Base-by-base conservation (phyloP, 2,113 vertebrate species). In the Campylomormyrus numenius region DNA sequence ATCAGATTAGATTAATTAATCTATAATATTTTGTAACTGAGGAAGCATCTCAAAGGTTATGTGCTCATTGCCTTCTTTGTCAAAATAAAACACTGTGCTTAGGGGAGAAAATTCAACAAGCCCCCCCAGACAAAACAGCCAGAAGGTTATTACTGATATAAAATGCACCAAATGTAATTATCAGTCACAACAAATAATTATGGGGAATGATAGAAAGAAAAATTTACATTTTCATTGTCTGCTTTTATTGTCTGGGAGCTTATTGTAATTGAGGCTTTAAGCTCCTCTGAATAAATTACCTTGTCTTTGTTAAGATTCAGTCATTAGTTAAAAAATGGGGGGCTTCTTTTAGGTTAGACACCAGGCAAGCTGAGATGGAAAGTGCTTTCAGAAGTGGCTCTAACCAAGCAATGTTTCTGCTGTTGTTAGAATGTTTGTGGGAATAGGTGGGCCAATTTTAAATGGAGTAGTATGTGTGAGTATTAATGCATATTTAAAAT, bases 91-190 rank as follows among this genome's bases (percentile, higher is more conserved):
- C 96, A 94, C 95, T 95, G 95, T 92, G 96, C 96, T 97, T 95
- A 92, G 96, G 96, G 96, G 96, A 66, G 94, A 96, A 96, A 95
- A 93, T 96, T 97, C 97, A 95, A 98, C 97, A 98, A 97, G 97
- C 96, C 97, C 97, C 97, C 96, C 97, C 96, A 96, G 97, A 98
- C 96, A 97, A 96, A 95, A 93, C 97, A 97, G 97, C 97, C 97
- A 98, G 97, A 98, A 98, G 97, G 97, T 98, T 98, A 98, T 98
- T 98, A 97, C 97, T 97, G 98, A 99, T 99, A 98, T 97, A 97
- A 97, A 97, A 96, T 95, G 95, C 95, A 95, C 97, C 96, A 96
- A 97, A 95, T 97, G 97, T 97, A 98, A 98, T 98, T 98, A 98
- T 98, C 97, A 98, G 96, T 94, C 96, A 97, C 98, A 98, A 98